Evolutionary conservation across 2,113 vertebrate species (phyloP).

Genomic region (Cacatua alba): DNA sequence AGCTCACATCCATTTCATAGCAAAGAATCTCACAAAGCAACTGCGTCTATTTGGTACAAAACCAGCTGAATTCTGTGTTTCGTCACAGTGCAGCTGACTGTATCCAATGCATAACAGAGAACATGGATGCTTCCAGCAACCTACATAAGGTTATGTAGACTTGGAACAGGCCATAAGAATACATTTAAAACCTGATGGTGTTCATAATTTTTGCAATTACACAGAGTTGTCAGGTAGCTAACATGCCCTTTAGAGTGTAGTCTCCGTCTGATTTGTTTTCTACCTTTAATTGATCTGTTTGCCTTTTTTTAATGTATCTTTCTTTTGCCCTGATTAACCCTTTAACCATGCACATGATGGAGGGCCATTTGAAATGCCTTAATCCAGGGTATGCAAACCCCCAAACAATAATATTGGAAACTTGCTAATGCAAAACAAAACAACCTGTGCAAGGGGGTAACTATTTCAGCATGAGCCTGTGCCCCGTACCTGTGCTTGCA

Average conservation of each 20-base stretch:
- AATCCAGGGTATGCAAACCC: background rate
- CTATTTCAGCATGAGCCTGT: background rate
- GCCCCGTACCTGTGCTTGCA: background rate
- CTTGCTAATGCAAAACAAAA: background rate
- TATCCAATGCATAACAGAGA: background rate
- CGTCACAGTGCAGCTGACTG: background rate
- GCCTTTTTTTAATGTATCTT: background rate
- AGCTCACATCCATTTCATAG: background rate
- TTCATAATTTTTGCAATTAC: background rate
- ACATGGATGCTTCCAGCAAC: background rate
- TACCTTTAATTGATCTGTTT: background rate
- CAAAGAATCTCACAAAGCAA: background rate
- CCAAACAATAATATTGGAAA: background rate
- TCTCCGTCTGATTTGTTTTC: background rate
- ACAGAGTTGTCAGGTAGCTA: background rate
- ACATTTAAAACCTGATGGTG: background rate
- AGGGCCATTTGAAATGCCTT: background rate
- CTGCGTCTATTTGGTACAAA: background rate
- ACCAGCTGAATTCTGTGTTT: background rate
- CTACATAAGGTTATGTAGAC: background rate
- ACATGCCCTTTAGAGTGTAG: background rate
- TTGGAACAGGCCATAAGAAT: background rate
- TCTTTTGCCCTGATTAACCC: background rate
- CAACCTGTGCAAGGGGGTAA: background rate
- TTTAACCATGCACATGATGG: background rate